Base-by-base conservation (phyloP, 1,140 invertebrate genomes). In the Periplaneta americana region DNA sequence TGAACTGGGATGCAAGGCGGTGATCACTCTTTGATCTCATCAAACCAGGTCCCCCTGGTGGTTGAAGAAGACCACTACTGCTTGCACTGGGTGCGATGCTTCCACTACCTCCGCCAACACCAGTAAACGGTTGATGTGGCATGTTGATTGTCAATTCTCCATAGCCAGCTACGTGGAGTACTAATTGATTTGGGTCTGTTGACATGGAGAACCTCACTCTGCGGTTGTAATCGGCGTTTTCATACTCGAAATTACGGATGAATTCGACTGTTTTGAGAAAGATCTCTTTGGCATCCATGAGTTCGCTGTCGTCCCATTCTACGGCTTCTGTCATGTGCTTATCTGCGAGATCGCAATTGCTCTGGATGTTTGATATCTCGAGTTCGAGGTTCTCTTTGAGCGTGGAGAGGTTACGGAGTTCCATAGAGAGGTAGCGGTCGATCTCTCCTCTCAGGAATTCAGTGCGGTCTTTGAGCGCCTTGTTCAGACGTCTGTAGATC, bases 311-410 rank as follows among this genome's bases (percentile, higher is more conserved):
- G 84, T 96, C 95, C 95, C 95, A 96, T 82, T 95, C 92, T 28
- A 95, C 93, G 18, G 84, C 85, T 83, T 95, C 95, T 85, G 96
- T 94, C 92, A 98, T 95, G 89, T 97, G 93, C 88, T 96, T 96
- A 89, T 99, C 98, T n/a, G 96, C 96, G 82, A 98, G 91, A 88
- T 99, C 97, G 90, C 97, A 98, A 88, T 99, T 99, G 86, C 96
- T 97, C 84, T 94, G 92, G 82, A 99, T 97, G 88, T 98, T 99
- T 76, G 93, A 92, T 85, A 98, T 94, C 89, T 99, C 98, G 86
- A 95, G 92, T 86, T 98, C 96, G 82, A 98, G 89, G 88, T 98
- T 97, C 88, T 97, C 96, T 89, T 98, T 97, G n/a, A 98, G 89
- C 80, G 94, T 93, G 32, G 93, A 93, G 74, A 98, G 89, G 84